Evolutionary conservation across 2,113 vertebrate species (phyloP), one percentile per base, ranked within the genome.

Genomic region (Tachysurus fulvidraco): DNA sequence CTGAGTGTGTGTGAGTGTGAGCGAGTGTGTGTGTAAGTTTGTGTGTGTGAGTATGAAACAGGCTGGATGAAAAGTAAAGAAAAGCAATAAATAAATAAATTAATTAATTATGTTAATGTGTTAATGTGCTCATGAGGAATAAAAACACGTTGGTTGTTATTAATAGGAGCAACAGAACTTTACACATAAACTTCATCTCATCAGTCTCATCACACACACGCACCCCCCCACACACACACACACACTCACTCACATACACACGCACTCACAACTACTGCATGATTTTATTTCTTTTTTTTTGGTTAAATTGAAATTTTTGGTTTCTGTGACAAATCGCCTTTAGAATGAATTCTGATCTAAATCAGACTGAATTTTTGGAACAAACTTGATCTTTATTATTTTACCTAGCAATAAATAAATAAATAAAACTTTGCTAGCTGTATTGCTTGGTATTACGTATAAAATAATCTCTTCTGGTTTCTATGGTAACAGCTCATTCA

Each of bases 71-170:
- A 14, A 25, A 25, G 28, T 69, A 83, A 65, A 83, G 60, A 52
- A 52, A 52, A 60, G 17, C 57, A 0, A 41, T 7, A n/a, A n/a
- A n/a, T n/a, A n/a, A n/a, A n/a, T n/a, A n/a, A n/a, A n/a, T n/a
- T n/a, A n/a, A n/a, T n/a, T n/a, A n/a, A n/a, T n/a, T n/a, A n/a
- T n/a, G 36, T 36, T 36, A 5, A 1, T 1, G 23, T 25, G 21
- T 76, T 54, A 69, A 83, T 62, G 64, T 21, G 28, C 30, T 52
- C 67, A 83, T 83, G 52, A 83, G n/a, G n/a, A 30, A 83, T 16
- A 50, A 54, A 54, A 19, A 28, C 44, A 6, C 23, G 10, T 5
- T 19, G 44, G 11, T 50, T 46, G n/a, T 76, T 76, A 36, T 36
- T 36, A 36, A 36, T 36, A 36, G 36, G 36, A 36, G 36, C 36